Evolutionary conservation across 2,888 invertebrate species (phyloP).

Genomic region (Vannuccia rotundouncinata): DNA sequence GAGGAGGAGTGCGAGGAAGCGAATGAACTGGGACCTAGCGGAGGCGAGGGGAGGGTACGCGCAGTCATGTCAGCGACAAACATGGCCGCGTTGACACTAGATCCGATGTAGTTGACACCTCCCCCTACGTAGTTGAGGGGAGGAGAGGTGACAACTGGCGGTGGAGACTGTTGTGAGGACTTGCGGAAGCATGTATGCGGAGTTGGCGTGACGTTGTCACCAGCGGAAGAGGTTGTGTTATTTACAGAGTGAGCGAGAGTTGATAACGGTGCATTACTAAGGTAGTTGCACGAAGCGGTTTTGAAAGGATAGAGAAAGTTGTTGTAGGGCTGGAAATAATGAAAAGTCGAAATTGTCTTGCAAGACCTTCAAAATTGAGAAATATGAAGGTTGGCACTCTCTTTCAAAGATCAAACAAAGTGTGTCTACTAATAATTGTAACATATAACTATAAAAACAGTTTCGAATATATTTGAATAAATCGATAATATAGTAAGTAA

Average conservation of each 20-base stretch:
- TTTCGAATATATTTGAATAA: too few relatives aligned
- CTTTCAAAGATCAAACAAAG: too few relatives aligned
- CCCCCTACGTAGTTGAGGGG: background rate
- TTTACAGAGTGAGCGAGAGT: background rate
- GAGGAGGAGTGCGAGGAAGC: background rate
- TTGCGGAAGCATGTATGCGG: background rate
- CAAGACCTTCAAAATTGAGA: too few relatives aligned
- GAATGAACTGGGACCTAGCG: background rate
- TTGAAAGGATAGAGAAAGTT: conserved; percentile 1
- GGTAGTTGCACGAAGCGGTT: conserved; percentile 4
- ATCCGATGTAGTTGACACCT: conserved; percentile 1
- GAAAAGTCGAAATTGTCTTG: too few relatives aligned
- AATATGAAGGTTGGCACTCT: too few relatives aligned
- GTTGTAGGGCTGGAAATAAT: background rate
- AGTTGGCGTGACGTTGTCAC: background rate
- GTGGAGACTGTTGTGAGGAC: background rate
- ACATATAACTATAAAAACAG: too few relatives aligned
- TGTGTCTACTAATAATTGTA: too few relatives aligned
- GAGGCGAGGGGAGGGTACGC: background rate
- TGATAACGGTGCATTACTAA: background rate
- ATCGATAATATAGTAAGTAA: too few relatives aligned
- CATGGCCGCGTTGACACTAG: background rate
- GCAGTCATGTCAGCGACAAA: background rate
- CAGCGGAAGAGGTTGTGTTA: background rate
- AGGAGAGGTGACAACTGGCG: background rate